These are phyloP conservation scores for Trichoplusia ni DNA, from an alignment of 1,140 invertebrate species.

Conservation along the genomic window DNA sequence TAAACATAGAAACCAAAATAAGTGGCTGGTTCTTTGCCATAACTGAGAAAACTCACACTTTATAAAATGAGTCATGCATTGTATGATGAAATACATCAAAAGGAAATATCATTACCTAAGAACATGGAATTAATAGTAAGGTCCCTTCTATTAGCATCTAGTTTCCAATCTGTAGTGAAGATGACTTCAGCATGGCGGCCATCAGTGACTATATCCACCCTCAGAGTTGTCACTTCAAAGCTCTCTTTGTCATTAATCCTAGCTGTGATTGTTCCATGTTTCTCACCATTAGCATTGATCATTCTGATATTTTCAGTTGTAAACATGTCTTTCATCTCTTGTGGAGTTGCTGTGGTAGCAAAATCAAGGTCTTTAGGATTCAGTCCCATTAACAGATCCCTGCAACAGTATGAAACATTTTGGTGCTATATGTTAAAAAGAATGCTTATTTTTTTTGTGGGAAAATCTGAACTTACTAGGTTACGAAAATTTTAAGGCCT, in stretches of 20 bases:
- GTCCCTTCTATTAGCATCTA: conserved; percentile 97
- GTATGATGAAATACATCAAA: conserved; percentile 21
- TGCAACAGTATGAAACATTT: conserved; percentile 46
- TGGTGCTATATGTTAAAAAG: neutral
- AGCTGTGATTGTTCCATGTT: conserved; percentile 98
- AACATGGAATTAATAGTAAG: conserved; percentile 99
- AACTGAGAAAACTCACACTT: no score
- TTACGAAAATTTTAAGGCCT: no score
- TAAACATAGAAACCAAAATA: neutral
- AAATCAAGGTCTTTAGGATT: conserved; percentile 97
- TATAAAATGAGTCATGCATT: no score
- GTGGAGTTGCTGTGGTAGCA: conserved; percentile 97
- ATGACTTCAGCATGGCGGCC: conserved; percentile 97
- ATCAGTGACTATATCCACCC: conserved; percentile 96
- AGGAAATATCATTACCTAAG: conserved; percentile 84
- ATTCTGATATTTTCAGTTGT: conserved; percentile 91
- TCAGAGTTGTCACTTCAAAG: conserved; percentile 95
- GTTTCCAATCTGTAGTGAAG: conserved; percentile 97
- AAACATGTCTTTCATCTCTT: conserved; percentile 98
- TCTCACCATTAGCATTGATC: conserved; percentile 97
- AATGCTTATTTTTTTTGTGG: no score
- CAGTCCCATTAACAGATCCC: conserved; percentile 95
- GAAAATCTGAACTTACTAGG: no score
- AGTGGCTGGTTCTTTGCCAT: no score
- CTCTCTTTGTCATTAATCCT: conserved; percentile 97